Evolutionary conservation across 1,140 invertebrate species (phyloP), one percentile per base, ranked within the genome.

Genomic region (Ceratoteleas bidentatus): DNA sequence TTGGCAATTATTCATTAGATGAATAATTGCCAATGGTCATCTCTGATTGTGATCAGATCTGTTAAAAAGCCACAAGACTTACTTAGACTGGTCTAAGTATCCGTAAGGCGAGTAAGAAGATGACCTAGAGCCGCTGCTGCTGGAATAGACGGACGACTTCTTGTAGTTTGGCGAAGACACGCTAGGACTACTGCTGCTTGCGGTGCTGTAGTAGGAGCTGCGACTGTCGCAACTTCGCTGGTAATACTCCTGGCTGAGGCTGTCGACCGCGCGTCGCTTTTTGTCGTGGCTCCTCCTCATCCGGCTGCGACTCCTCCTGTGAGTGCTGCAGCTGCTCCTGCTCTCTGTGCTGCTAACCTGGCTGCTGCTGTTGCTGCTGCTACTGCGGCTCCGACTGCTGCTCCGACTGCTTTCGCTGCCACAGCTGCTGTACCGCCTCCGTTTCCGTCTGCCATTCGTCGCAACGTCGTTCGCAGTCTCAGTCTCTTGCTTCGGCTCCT

Each of bases 51-150:
- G n/a, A n/a, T n/a, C n/a, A n/a, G n/a, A n/a, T n/a, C n/a, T n/a
- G n/a, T n/a, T n/a, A n/a, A n/a, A n/a, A n/a, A n/a, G n/a, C n/a
- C n/a, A n/a, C n/a, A n/a, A n/a, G n/a, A n/a, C n/a, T 69, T 43
- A 69, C 66, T 24, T 69, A 36, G 65, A 7, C 15, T 52, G 54
- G 13, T 69, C 54, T 14, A n/a, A 43, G 14, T 69, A 60, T n/a
- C 43, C 16, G 11, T 52, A 40, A 7, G 68, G 38, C 9, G 68
- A 72, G 60, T 62, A 53, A 0, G 68, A 62, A n/a, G 68, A 72
- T 3, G 68, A 72, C 14, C 68, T 61, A 0, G 68, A 72, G 3
- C 53, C 57, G 52, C 52, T 53, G 52, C 40, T 68, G 14, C 43
- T 58, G 10, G 66, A 70, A n/a, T 47, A 60, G n/a, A 60, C 56